Evolutionary conservation across 2,888 invertebrate species (phyloP), one percentile per base, ranked within the genome.

Genomic region (Morinoia aosen): DNA sequence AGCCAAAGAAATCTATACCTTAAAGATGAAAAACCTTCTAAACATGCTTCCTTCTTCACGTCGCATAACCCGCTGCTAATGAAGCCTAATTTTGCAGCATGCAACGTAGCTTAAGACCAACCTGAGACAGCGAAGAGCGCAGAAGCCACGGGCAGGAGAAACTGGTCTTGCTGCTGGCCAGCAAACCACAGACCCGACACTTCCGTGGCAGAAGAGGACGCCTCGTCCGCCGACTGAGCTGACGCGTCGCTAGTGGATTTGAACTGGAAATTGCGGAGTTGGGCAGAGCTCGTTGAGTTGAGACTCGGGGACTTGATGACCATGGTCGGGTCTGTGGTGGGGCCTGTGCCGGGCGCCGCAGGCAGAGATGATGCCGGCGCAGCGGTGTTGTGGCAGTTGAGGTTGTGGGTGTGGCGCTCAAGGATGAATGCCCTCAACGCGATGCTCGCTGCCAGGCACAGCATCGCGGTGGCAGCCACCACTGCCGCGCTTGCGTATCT

Each of bases 401-500:
- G 40, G 10, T 57, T 19, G 57, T 93, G 93, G 7, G 57, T 33
- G n/a, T 93, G 93, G 33, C 93, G 93, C 58, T 93, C 93, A 3
- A 93, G 11, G 33, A 93, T 5, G 25, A 93, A 93, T n/a, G 93
- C 93, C n/a, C 93, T 39, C 25, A 93, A 25, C 5, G 93, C 25
- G 16, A 93, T 93, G 57, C 57, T 93, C 25, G 93, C n/a, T 16
- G 93, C 93, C 7, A 93, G 93, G 57, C 93, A 93, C 57, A 93
- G 93, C 56, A 93, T 14, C 8, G 93, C 93, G 8, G 57, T 33
- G 5, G 93, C 93, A 33, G 93, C 93, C 40, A 93, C 58, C 58
- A 93, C 93, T 56, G 93, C 93, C 56, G n/a, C 93, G 10, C 93
- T 57, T 58, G 93, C 56, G 58, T 93, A 93, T n/a, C 93, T 93